These are phyloP conservation scores for Dipodomys ordii DNA, from an alignment of 2,113 vertebrate genomes.

Conservation along the genomic window DNA sequence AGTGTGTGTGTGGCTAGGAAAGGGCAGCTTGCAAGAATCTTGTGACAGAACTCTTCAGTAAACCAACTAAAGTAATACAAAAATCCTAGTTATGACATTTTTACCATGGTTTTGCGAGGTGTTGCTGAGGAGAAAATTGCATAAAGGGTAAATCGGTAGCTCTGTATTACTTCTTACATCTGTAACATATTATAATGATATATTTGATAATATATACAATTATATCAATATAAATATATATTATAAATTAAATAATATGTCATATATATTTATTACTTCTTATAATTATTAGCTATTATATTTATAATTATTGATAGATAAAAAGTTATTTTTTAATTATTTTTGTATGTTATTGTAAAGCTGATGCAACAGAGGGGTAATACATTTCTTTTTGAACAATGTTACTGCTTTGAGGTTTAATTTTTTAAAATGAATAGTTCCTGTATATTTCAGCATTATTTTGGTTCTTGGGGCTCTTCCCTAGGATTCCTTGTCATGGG, in stretches of 20 bases:
- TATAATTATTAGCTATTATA: no score
- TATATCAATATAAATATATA: no score
- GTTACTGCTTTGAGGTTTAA: neutral
- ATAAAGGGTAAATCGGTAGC: neutral
- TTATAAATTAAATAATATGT: no score
- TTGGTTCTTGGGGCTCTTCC: neutral
- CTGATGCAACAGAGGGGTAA: no score
- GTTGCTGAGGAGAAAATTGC: neutral
- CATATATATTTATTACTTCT: no score
- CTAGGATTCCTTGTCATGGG: neutral
- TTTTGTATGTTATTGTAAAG: no score
- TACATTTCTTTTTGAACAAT: no score
- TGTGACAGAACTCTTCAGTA: neutral
- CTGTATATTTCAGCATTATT: neutral
- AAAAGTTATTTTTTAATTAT: no score
- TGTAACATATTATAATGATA: no score
- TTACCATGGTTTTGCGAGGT: neutral
- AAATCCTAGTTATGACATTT: neutral
- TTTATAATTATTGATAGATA: no score
- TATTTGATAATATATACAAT: no score
- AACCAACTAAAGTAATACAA: neutral
- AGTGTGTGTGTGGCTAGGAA: neutral
- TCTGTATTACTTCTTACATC: neutral
- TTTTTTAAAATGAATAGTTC: neutral
- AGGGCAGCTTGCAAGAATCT: neutral